phyloP scores from a whole-genome alignment of 1,140 invertebrate genomes.

The Potamilus streckersoni region DNA sequence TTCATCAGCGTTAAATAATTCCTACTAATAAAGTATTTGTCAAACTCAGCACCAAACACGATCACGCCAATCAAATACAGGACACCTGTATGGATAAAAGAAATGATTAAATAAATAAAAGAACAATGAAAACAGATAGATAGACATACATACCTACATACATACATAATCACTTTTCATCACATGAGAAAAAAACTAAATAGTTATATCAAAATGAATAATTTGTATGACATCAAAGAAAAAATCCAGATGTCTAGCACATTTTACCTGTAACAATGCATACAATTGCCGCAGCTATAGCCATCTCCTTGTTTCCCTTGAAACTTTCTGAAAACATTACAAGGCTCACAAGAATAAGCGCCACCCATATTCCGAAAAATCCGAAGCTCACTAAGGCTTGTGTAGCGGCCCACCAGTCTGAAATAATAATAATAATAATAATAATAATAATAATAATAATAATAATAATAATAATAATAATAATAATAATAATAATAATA shows the following conservation, averaged over 20 bases:
- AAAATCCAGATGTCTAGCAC: too few relatives aligned
- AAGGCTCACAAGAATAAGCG: slow-evolving; percentile 10
- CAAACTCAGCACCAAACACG: slow-evolving; percentile 1
- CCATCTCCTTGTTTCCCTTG: slow-evolving; percentile 21
- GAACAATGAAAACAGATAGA: too few relatives aligned
- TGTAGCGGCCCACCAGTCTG: slow-evolving; percentile 24
- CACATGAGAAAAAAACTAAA: too few relatives aligned
- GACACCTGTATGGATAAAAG: neutral
- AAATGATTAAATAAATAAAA: too few relatives aligned
- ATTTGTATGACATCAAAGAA: too few relatives aligned
- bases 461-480: too few relatives aligned
- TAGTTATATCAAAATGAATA: too few relatives aligned
- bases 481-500: too few relatives aligned
- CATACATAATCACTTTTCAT: too few relatives aligned
- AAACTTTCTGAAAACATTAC: slow-evolving; percentile 25
- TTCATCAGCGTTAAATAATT: neutral
- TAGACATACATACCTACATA: too few relatives aligned
- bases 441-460: too few relatives aligned
- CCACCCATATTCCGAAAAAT: slow-evolving; percentile 24
- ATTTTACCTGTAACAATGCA: slow-evolving; percentile 17
- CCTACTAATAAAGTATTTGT: neutral
- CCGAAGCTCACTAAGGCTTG: slow-evolving; percentile 28
- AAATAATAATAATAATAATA: neutral
- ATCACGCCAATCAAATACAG: slow-evolving; percentile 7
- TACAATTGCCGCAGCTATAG: slow-evolving; percentile 17